Percentiles rank a stretch among this genome's conserved stretches.
These are phyloP conservation scores for Pagrus major DNA, from an alignment of 2,113 vertebrate species.

Conservation along the genomic window DNA sequence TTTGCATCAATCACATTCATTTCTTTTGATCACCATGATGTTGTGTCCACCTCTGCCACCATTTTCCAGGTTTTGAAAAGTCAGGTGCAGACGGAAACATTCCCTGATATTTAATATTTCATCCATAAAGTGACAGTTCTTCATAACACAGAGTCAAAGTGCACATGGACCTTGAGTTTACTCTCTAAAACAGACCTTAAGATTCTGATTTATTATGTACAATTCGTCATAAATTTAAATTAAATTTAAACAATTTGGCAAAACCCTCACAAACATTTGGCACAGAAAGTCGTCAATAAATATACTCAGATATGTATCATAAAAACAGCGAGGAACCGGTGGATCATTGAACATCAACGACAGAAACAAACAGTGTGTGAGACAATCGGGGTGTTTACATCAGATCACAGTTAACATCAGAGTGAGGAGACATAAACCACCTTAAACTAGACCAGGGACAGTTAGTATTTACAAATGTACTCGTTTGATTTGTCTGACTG, in stretches of 20 bases:
- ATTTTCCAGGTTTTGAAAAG: neutral
- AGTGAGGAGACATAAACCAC: conserved; percentile 53
- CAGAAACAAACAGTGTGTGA: conserved; percentile 23
- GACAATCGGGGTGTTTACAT: conserved; percentile 40
- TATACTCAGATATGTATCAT: conserved; percentile 49
- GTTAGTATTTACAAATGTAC: conserved; percentile 57
- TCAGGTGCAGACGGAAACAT: neutral
- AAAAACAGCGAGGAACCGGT: conserved; percentile 45
- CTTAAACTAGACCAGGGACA: conserved; percentile 12
- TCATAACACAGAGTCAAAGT: too few species aligned
- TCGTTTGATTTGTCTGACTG: conserved; percentile 3
- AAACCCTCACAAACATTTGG: conserved; percentile 73
- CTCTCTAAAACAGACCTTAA: conserved; percentile 16
- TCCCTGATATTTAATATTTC: neutral
- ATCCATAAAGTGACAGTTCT: neutral
- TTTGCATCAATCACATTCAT: neutral
- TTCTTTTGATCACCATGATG: neutral
- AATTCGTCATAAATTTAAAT: conserved; percentile 67
- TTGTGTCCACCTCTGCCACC: neutral
- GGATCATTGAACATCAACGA: conserved; percentile 32
- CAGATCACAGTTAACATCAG: conserved; percentile 54
- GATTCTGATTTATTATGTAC: conserved; percentile 68
- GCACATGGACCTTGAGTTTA: neutral
- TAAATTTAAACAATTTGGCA: conserved; percentile 46
- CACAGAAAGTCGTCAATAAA: conserved; percentile 65